Percentiles rank a stretch among this genome's conserved stretches.
Conservation (phyloP, 1,140 invertebrate species). For the Lerema accius region DNA sequence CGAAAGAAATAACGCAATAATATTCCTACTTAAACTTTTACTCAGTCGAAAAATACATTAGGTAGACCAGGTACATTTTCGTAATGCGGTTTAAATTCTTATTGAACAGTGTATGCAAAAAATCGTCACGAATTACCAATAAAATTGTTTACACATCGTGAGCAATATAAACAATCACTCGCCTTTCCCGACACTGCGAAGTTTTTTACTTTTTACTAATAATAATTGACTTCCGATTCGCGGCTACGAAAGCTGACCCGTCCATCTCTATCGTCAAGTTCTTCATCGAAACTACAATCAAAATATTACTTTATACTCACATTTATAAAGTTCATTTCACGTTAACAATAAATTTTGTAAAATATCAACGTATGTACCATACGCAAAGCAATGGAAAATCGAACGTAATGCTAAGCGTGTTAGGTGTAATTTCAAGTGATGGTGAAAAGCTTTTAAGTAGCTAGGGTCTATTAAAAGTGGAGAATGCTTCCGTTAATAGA, state of each 20-base stretch:
- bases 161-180: constrained; percentile 39
- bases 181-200: constrained; percentile 38
- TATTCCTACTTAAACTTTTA: no score
- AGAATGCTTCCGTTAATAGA: constrained; percentile 81
- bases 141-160: constrained; percentile 37
- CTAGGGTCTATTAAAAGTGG: constrained; percentile 49
- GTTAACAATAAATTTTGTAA: neutral
- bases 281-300: constrained; percentile 38
- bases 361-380: neutral
- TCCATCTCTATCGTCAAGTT: constrained; percentile 49
- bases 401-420: constrained; percentile 15
- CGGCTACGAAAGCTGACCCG: constrained; percentile 48
- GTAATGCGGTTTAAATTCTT: constrained; percentile 17
- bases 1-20: no score
- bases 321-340: neutral
- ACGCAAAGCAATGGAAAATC: constrained; percentile 6
- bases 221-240: constrained; percentile 71
- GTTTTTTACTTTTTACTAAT: constrained; percentile 48
- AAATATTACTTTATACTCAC: constrained; percentile 36
- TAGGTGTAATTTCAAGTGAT: constrained; percentile 31
- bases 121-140: constrained; percentile 21
- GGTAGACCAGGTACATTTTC: neutral
- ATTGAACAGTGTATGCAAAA: constrained; percentile 6
- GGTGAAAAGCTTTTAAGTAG: constrained; percentile 23
- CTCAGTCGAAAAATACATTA: neutral